Evolutionary conservation across 2,888 invertebrate species (phyloP), one percentile per base, ranked within the genome.

Genomic region (Andrena dorsata): DNA sequence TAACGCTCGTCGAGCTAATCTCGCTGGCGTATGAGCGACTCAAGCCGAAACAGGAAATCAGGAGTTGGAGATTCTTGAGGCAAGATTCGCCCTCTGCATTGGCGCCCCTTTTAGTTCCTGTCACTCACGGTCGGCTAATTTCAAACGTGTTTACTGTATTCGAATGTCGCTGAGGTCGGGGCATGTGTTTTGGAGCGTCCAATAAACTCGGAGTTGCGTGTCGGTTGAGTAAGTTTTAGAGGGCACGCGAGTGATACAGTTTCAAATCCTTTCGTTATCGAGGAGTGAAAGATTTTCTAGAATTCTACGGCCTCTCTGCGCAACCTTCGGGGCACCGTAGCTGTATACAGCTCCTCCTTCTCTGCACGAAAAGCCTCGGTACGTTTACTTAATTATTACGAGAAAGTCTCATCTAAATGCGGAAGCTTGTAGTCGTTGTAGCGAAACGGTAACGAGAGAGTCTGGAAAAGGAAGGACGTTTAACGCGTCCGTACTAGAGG

Each of bases 391-490:
- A 70, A 66, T 76, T 65, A 61, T 76, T 66, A 76, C 69, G 81
- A 74, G 81, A 81, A 81, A 74, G 72, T 79, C 58, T 53, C 73
- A 32, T 79, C 41, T 61, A 65, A 74, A 81, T 32, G 69, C 81
- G 81, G 81, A 81, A 81, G 80, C 69, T 26, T 23, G 47, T n/a
- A n/a, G 41, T 51, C 65, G 68, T 69, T 74, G 74, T 56, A 81
- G 74, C 80, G 81, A 81, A 70, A 80, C 80, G 53, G 74, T 74
- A 70, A 61, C 74, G 53, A 74, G 79, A 79, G 51, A 58, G 69
- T 41, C 23, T 53, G 51, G 26, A 74, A 73, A 53, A 47, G 58
- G 60, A 53, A 68, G 49, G 78, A 63, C 63, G 23, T 60, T 63
- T 16, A 69, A 69, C 47, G 16, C 7, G 32, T 49, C 20, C 8